These are phyloP conservation scores for Idaea dimidiata DNA, from an alignment of 2,888 invertebrate genomes.

Conservation along the genomic window DNA sequence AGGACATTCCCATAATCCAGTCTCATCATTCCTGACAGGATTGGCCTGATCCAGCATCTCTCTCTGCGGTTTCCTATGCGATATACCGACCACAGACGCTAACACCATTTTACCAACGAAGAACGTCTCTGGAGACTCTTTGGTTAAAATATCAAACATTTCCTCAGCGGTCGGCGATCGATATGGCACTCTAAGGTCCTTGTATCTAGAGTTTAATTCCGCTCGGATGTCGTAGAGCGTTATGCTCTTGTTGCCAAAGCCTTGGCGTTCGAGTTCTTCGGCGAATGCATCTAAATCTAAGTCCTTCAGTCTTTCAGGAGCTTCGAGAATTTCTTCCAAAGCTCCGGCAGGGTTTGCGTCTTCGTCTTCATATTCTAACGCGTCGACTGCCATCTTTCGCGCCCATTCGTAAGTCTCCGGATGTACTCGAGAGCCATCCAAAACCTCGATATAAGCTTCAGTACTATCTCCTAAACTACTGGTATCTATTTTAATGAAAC, in stretches of 20 bases:
- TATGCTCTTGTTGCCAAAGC: conserved; percentile 93
- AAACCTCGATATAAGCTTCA: conserved; percentile 96
- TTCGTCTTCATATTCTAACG: conserved; percentile 98
- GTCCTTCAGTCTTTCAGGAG: conserved; percentile 96
- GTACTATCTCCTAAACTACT: conserved; percentile 96
- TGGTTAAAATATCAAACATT: conserved; percentile 96
- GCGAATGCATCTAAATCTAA: conserved; percentile 99
- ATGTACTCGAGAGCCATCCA: conserved; percentile 98
- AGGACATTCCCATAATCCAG: conserved; percentile 98
- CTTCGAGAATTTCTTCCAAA: conserved; percentile 97
- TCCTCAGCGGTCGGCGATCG: conserved; percentile 91
- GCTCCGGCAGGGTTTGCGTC: conserved; percentile 98
- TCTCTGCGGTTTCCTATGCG: conserved; percentile 92
- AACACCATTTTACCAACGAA: conserved; percentile 93
- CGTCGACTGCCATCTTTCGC: conserved; percentile 99
- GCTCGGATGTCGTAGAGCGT: conserved; percentile 98
- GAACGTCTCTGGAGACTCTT: conserved; percentile 97
- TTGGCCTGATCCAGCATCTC: conserved; percentile 98
- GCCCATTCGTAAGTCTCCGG: conserved; percentile 99
- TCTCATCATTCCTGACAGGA: conserved; percentile 96
- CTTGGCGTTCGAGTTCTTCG: conserved; percentile 96
- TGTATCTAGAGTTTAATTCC: conserved; percentile 96
- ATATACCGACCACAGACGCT: conserved; percentile 90
- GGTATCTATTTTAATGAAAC: conserved; percentile 99
- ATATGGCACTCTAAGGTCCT: conserved; percentile 91